A percentile compares a stretch with the other conserved stretches of the same genome.
These are phyloP conservation scores for Meliscaeva auricollis DNA, from an alignment of 2,888 invertebrate species.

Conservation along the genomic window DNA sequence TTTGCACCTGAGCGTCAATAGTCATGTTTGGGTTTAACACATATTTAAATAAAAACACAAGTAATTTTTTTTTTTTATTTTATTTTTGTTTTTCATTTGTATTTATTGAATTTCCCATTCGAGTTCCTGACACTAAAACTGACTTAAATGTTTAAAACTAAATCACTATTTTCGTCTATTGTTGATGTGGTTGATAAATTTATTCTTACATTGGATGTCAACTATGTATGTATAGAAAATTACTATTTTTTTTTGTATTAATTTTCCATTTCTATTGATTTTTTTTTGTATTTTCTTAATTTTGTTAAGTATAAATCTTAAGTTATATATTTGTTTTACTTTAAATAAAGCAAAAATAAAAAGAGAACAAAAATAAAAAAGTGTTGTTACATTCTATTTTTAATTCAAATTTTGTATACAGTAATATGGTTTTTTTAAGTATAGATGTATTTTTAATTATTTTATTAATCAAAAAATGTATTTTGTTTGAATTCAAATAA, in stretches of 20 bases:
- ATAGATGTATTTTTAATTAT: conserved; percentile 11
- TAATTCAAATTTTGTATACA: background rate
- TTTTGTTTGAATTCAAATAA: conserved; percentile 59
- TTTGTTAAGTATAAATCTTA: conserved; percentile 49
- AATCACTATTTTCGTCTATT: conserved; percentile 68
- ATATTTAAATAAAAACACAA: background rate
- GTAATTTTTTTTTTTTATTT: conserved; percentile 35
- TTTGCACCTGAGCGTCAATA: no score
- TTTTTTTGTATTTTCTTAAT: background rate
- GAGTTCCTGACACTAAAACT: conserved; percentile 73
- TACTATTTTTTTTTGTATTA: conserved; percentile 1
- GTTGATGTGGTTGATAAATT: conserved; percentile 44
- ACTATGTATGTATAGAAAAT: conserved; percentile 47
- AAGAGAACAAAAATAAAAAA: background rate
- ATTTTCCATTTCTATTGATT: conserved; percentile 36
- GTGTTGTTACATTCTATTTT: conserved; percentile 6
- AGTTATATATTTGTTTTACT: conserved; percentile 13
- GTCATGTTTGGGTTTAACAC: no score
- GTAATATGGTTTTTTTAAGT: background rate
- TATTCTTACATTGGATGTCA: conserved; percentile 47
- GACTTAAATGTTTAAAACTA: conserved; percentile 65
- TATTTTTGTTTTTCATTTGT: conserved; percentile 67
- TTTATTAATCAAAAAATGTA: conserved; percentile 22
- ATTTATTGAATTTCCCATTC: conserved; percentile 75
- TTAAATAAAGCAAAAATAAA: background rate